Evolutionary conservation across 2,888 invertebrate species (phyloP).

Genomic region (Temnothorax ravouxi): DNA sequence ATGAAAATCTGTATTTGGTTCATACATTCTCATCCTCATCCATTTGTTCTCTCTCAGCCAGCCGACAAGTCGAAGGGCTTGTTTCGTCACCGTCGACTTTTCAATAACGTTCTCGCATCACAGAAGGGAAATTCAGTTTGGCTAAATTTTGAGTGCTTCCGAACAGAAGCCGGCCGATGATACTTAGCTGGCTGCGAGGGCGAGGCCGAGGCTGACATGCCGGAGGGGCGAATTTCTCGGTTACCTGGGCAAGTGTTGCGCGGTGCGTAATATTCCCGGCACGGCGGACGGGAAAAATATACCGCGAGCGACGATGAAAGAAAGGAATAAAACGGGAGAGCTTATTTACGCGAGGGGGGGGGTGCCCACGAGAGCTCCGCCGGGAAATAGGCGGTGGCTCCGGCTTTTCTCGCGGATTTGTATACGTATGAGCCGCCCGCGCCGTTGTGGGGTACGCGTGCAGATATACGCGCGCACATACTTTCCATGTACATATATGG

Average conservation of each 20-base stretch:
- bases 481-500: conserved; percentile 2
- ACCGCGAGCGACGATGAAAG: conserved; percentile 64
- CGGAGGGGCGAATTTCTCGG: conserved; percentile 74
- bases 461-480: conserved; percentile 13
- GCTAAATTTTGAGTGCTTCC: conserved; percentile 39
- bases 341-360: conserved; percentile 72
- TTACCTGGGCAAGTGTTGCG: conserved; percentile 69
- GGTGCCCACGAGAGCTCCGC: conserved; percentile 44
- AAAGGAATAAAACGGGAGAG: conserved; percentile 73
- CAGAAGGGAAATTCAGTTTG: conserved; percentile 13
- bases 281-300: conserved; percentile 69
- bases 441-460: neutral
- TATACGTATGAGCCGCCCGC: neutral
- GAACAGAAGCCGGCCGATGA: conserved; percentile 42
- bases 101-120: conserved; percentile 77
- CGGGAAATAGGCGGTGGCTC: conserved; percentile 66
- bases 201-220: conserved; percentile 57
- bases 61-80: neutral
- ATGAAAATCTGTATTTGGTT: neutral
- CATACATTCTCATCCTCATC: too few species aligned
- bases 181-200: conserved; percentile 36
- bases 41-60: neutral
- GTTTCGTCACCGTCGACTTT: conserved; percentile 87
- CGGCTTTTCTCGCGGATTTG: conserved; percentile 56
- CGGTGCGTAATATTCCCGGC: conserved; percentile 71